Conservation (phyloP, 2,888 invertebrate genomes). For the Drosophila fungiperda region DNA sequence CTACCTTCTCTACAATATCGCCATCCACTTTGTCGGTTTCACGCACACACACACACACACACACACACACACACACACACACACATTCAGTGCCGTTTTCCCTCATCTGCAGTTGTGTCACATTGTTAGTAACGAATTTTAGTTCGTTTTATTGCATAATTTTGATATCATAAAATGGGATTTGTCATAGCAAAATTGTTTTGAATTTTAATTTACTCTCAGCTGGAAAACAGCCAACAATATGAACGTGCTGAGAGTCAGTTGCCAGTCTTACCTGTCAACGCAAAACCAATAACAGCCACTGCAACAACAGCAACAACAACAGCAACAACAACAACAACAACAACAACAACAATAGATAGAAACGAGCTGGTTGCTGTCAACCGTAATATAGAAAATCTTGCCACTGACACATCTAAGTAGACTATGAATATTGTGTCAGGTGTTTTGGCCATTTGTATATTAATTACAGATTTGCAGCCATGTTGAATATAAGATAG, state of each 20-base stretch:
- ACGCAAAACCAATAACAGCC: conserved; percentile 11
- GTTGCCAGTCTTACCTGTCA: conserved; percentile 44
- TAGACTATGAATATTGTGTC: conserved; percentile 42
- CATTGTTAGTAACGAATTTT: conserved; percentile 70
- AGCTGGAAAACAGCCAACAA: conserved; percentile 6
- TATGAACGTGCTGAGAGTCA: not conserved
- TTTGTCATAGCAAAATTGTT: conserved; percentile 70
- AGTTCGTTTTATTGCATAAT: conserved; percentile 76
- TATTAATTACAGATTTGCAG: conserved; percentile 65
- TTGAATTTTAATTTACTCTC: conserved; percentile 75
- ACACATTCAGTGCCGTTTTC: not conserved
- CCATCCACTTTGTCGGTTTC: not conserved
- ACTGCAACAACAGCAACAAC: conserved; percentile 14
- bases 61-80: not conserved
- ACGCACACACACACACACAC: not conserved
- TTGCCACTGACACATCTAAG: conserved; percentile 41
- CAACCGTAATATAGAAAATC: conserved; percentile 32
- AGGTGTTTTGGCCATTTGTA: conserved; percentile 31
- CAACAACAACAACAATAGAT: conserved; percentile 30
- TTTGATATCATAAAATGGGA: conserved; percentile 71
- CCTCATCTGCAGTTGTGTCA: conserved; percentile 39
- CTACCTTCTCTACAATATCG: not conserved
- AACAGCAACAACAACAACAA: conserved; percentile 11
- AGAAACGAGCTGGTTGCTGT: conserved; percentile 39
- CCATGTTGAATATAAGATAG: conserved; percentile 10